Percentiles rank a stretch among this genome's conserved stretches.
phyloP scores from a whole-genome alignment of 2,113 vertebrate species.

The Phyllopteryx taeniolatus region DNA sequence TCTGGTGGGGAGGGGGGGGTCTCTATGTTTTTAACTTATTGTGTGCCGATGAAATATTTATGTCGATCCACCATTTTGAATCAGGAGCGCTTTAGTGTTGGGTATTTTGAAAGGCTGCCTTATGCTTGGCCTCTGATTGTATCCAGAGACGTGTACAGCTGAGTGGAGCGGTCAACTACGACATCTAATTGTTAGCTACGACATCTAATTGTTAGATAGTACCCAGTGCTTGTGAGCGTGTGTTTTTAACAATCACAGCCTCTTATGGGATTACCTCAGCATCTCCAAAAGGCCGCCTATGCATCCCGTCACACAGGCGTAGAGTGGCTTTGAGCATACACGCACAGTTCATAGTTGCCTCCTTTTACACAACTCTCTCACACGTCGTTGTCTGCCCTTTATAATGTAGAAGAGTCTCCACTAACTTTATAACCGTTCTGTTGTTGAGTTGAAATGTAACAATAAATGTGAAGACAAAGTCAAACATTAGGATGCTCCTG shows the following conservation, averaged over 20 bases:
- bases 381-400: neutral
- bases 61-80: constrained; percentile 28
- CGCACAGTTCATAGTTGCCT: constrained; percentile 29
- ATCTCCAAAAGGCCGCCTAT: constrained; percentile 47
- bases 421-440: constrained; percentile 31
- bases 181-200: neutral
- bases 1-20: constrained; percentile 29
- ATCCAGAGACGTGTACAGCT: constrained; percentile 28
- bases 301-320: constrained; percentile 31
- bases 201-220: neutral
- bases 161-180: neutral
- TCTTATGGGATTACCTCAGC: constrained; percentile 61
- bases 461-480: constrained; percentile 22
- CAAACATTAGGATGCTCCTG: neutral
- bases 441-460: constrained; percentile 43
- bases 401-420: constrained; percentile 22
- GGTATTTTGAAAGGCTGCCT: constrained; percentile 65
- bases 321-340: constrained; percentile 1
- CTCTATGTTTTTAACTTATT: constrained; percentile 58
- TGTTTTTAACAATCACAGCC: constrained; percentile 20
- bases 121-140: constrained; percentile 65
- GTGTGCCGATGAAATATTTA: constrained; percentile 20
- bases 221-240: neutral
- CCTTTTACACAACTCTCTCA: constrained; percentile 11
- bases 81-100: constrained; percentile 27